Conservation (phyloP, 2,113 vertebrate genomes). For the Mustela nigripes region DNA sequence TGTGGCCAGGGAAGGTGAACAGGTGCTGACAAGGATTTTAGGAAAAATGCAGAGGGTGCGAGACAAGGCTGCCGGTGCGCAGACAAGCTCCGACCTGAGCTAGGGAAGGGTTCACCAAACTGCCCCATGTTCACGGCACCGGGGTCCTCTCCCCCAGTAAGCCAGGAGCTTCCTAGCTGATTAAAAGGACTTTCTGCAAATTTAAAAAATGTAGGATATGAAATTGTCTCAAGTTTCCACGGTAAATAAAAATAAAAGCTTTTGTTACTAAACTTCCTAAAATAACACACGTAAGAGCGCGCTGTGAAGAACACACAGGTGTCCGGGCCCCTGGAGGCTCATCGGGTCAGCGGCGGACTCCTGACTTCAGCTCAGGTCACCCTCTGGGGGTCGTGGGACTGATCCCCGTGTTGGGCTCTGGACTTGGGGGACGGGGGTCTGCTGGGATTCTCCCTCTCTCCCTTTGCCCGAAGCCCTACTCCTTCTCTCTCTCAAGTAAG, state of each 20-base stretch:
- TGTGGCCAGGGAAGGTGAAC: background rate
- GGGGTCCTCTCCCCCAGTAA: background rate
- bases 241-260: background rate
- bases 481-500: background rate
- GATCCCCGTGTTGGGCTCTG: background rate
- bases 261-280: background rate
- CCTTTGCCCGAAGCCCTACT: background rate
- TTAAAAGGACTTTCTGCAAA: background rate
- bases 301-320: background rate
- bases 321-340: background rate
- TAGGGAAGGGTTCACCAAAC: background rate
- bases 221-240: background rate
- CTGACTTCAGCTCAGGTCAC: background rate
- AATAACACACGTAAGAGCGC: background rate
- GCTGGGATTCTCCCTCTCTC: background rate
- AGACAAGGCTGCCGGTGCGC: background rate
- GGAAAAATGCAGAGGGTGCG: background rate
- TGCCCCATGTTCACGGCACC: background rate
- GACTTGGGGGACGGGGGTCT: background rate
- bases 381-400: background rate
- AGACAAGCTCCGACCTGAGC: background rate
- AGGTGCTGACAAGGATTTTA: fast-evolving
- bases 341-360: no score
- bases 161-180: background rate
- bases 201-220: background rate